phyloP scores from a whole-genome alignment of 2,113 vertebrate genomes.

The Clarias macrocephalus region DNA sequence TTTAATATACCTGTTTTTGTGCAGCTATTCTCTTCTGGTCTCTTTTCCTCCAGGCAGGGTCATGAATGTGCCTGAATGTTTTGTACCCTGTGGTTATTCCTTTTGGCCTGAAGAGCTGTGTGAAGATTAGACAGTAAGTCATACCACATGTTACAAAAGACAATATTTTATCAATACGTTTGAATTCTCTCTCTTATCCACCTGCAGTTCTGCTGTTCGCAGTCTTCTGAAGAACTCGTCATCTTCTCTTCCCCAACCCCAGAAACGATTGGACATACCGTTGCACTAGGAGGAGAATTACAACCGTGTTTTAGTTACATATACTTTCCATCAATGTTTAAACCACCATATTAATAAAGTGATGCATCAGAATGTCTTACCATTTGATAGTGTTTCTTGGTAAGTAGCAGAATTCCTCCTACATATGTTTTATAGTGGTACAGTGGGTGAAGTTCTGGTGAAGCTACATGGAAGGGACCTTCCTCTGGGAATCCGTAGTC shows the following conservation, averaged over 20 bases:
- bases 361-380: constrained; percentile 63
- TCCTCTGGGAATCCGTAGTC: constrained; percentile 89
- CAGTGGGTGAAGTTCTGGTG: constrained; percentile 92
- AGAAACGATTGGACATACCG: constrained; percentile 98
- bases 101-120: constrained; percentile 86
- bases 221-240: constrained; percentile 96
- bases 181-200: constrained; percentile 55
- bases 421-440: constrained; percentile 98
- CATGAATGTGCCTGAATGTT: constrained; percentile 92
- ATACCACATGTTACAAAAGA: neutral
- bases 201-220: constrained; percentile 88
- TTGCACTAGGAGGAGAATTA: constrained; percentile 81
- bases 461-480: constrained; percentile 94
- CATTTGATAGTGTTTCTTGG: constrained; percentile 90
- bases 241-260: constrained; percentile 97
- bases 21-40: constrained; percentile 91
- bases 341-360: neutral
- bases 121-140: constrained; percentile 14
- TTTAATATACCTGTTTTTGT: constrained; percentile 86
- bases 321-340: neutral
- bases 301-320: neutral
- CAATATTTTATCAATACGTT: neutral
- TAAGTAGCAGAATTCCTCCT: constrained; percentile 93
- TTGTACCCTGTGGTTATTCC: constrained; percentile 91
- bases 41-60: constrained; percentile 93